Conservation (phyloP, 2,113 vertebrate genomes). For the Mungos mungo region DNA sequence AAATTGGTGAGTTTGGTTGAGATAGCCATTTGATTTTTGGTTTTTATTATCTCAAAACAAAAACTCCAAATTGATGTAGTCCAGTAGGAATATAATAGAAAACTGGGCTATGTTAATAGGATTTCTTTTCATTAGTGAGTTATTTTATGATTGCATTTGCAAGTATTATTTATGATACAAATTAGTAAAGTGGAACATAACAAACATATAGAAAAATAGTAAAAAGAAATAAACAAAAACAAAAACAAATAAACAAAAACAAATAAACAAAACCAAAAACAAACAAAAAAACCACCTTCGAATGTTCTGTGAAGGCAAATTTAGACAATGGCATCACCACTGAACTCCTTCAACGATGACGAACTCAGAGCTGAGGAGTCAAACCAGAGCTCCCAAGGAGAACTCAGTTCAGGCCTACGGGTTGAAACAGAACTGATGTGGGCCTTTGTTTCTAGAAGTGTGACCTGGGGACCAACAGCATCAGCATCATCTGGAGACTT, state of each 20-base stretch:
- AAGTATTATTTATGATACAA: neutral
- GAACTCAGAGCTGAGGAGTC: neutral
- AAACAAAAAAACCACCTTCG: neutral
- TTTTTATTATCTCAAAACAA: neutral
- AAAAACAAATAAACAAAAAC: neutral
- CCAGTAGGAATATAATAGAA: neutral
- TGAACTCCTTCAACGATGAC: neutral
- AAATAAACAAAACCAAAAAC: neutral
- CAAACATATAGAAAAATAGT: neutral
- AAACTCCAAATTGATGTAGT: neutral
- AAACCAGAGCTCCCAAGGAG: neutral
- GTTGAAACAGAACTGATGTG: neutral
- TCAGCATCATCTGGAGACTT: neutral
- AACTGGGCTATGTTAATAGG: neutral
- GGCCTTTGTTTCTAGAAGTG: neutral
- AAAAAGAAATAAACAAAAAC: neutral
- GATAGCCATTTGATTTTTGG: neutral
- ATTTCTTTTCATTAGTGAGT: neutral
- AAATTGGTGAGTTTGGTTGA: neutral
- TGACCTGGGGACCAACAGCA: fast-evolving
- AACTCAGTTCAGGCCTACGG: neutral
- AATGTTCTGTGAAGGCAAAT: neutral
- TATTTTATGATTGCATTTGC: neutral
- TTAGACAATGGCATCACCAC: neutral
- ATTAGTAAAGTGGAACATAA: neutral